Conservation (phyloP, 2,113 vertebrate species). For the Odobenus rosmarus region DNA sequence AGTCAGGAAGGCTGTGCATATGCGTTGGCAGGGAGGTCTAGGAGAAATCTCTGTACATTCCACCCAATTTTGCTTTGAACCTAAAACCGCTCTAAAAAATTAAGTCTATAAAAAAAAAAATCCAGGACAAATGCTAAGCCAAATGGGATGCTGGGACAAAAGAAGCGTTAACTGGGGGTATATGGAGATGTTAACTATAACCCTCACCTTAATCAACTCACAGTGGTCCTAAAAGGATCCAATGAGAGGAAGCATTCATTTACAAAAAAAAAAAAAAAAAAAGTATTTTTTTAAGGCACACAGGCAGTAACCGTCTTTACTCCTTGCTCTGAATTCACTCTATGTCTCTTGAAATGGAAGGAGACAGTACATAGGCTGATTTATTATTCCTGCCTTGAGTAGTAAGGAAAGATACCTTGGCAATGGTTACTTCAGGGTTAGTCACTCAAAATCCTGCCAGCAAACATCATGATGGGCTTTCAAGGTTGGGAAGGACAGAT, state of each 20-base stretch:
- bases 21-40: background rate
- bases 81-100: conserved; percentile 1
- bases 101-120: background rate
- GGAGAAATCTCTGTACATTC: background rate
- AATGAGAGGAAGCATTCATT: background rate
- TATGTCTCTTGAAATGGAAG: background rate
- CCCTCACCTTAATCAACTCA: background rate
- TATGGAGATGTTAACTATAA: background rate
- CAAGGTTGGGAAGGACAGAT: background rate
- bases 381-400: background rate
- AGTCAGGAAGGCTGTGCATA: background rate
- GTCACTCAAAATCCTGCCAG: background rate
- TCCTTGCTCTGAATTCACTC: conserved; percentile 17
- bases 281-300: background rate
- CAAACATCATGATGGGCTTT: background rate
- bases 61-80: background rate
- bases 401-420: background rate
- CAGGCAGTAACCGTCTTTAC: background rate
- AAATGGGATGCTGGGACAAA: background rate
- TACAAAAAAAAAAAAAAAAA: background rate
- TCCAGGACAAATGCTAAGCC: background rate
- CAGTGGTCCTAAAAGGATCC: background rate
- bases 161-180: background rate
- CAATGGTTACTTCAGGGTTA: background rate
- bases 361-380: background rate